These are phyloP conservation scores for Panopea generosa DNA, from an alignment of 2,888 invertebrate genomes.

Conservation along the genomic window DNA sequence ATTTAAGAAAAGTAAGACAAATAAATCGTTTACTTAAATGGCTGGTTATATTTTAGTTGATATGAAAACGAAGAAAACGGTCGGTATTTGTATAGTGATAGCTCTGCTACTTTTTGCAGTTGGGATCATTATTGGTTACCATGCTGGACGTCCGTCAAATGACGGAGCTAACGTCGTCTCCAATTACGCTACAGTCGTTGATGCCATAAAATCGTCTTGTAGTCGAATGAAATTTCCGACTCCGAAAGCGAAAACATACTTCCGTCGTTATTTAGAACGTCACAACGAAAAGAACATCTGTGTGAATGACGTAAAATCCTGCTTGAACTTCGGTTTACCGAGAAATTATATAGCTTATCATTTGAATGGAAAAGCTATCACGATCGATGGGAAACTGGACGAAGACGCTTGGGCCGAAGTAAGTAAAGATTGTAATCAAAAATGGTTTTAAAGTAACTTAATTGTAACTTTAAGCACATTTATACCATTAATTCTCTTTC, in stretches of 20 bases:
- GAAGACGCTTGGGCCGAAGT: constrained; percentile 54
- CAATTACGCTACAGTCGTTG: background rate
- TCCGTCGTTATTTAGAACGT: constrained; percentile 23
- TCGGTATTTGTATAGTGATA: constrained; percentile 29
- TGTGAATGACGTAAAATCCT: constrained; percentile 12
- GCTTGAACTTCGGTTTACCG: constrained; percentile 38
- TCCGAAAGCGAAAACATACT: constrained; percentile 8
- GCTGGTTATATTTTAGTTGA: constrained; percentile 57
- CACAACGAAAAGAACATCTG: constrained; percentile 17
- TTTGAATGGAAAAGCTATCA: constrained; percentile 32
- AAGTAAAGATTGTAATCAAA: background rate
- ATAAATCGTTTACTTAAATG: constrained; percentile 21
- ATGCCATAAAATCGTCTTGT: background rate
- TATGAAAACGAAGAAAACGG: constrained; percentile 49
- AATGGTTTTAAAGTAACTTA: too few relatives aligned
- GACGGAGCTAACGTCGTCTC: too few relatives aligned
- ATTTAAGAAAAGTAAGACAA: too few relatives aligned
- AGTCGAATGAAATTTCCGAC: background rate
- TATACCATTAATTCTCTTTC: too few relatives aligned
- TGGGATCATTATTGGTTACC: constrained; percentile 53
- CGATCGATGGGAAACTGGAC: constrained; percentile 49
- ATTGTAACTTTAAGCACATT: too few relatives aligned
- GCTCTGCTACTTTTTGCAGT: constrained; percentile 34
- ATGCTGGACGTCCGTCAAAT: constrained; percentile 19
- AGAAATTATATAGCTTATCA: constrained; percentile 54